phyloP scores from a whole-genome alignment of 2,113 vertebrate genomes.

The Elachura formosa region DNA sequence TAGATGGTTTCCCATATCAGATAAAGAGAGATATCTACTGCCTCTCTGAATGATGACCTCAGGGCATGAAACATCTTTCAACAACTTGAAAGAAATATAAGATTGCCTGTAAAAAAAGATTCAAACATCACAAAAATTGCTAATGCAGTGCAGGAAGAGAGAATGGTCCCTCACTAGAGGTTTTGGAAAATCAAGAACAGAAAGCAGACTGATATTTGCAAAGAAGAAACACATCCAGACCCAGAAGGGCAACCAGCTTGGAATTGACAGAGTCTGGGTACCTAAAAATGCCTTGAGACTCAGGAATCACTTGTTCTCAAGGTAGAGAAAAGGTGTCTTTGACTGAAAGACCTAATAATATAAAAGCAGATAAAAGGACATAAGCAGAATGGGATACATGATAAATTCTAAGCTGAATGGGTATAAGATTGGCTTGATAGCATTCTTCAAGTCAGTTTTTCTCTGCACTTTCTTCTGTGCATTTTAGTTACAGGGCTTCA shows the following conservation, averaged over 20 bases:
- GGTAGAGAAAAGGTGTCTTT: background rate
- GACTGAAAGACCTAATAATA: background rate
- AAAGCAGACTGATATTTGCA: background rate
- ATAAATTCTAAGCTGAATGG: background rate
- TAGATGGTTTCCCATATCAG: background rate
- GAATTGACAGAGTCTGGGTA: background rate
- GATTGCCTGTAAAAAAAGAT: background rate
- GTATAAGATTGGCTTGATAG: background rate
- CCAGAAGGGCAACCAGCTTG: background rate
- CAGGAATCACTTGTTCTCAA: background rate
- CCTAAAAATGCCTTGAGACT: background rate
- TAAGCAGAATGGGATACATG: background rate
- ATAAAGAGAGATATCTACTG: background rate
- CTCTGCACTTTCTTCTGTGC: background rate
- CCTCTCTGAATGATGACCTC: background rate
- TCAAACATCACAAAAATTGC: background rate
- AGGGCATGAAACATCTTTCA: background rate
- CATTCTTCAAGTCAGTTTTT: background rate
- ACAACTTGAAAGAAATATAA: background rate
- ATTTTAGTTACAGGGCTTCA: background rate
- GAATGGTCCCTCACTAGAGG: background rate
- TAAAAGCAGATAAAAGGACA: background rate
- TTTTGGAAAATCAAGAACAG: background rate
- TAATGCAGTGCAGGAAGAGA: background rate
- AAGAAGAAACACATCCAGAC: background rate